Base-by-base conservation (phyloP, 2,797 vertebrate genomes). In the Phaenicophaeus curvirostris region DNA sequence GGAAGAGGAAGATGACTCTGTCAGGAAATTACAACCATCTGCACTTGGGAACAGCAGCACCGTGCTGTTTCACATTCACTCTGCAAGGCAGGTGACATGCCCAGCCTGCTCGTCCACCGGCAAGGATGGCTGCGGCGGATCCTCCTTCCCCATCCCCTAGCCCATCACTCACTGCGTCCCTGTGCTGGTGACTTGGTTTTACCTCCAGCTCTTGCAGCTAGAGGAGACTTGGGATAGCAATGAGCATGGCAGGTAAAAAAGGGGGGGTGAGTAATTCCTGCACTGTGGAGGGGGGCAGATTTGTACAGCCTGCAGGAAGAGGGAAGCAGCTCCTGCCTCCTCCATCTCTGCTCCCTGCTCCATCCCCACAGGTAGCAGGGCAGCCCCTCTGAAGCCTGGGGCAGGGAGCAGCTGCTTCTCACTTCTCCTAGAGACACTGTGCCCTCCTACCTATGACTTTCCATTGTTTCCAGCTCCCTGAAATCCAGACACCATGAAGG, bases 1-100 rank as follows among this genome's bases (percentile, higher is more conserved):
- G n/a, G 25, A 89, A 76, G n/a, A 73, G 53, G 85, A 89, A 84
- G 65, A 61, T 28, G 57, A 57, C 11, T 50, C 16, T 15, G 23
- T 48, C 78, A 92, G 79, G 72, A 84, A 93, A 71, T 79, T 39
- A 79, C 59, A 95, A 50, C 79, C 85, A 89, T 28, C 68, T 84
- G 87, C 54, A 72, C 42, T 55, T 20, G 48, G 51, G 35, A 65
- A 65, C 21, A 82, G 61, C 88, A 94, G 55, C 55, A 80, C 9
- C 0, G 0, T 42, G 46, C 1, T 23, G 27, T 6, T 57, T 54
- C 61, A 89, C 2, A 0, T 28, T 51, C 17, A 27, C 37, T n/a
- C 80, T 78, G 51, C 5, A 62, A 54, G 54, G 21, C 54, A 85
- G 78, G 76, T 53, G 72, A 65, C 41, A 35, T 0, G 1, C 33